These are phyloP conservation scores for Pseudachorutes palmiensis DNA, from an alignment of 1,140 invertebrate species.

Conservation along the genomic window DNA sequence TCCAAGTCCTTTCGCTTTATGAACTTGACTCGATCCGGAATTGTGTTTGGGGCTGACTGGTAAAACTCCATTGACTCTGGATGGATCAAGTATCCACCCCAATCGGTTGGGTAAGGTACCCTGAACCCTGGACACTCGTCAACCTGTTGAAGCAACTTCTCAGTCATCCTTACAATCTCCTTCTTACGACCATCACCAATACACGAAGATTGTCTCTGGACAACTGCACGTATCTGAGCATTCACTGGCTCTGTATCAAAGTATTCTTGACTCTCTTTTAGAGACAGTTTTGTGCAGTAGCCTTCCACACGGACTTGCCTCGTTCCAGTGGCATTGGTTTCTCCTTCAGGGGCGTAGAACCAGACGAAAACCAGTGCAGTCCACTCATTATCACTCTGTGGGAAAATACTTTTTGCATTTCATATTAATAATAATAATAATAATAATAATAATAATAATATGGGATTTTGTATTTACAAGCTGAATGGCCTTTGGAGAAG, in stretches of 20 bases:
- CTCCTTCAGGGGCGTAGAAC: not conserved
- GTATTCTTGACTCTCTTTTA: not conserved
- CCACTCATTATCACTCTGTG: not conserved
- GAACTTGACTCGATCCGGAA: not conserved
- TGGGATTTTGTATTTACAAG: constrained; percentile 43
- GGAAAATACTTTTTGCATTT: not conserved
- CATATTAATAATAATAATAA: not conserved
- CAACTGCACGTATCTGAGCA: not conserved
- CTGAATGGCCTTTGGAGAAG: constrained; percentile 67
- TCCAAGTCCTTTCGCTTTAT: too few species aligned
- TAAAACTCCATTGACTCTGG: not conserved
- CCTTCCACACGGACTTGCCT: constrained; percentile 11
- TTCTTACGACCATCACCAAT: not conserved
- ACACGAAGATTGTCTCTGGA: not conserved
- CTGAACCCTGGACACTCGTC: not conserved
- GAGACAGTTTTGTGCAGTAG: not conserved
- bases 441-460: not conserved
- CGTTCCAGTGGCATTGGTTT: not conserved
- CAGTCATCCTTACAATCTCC: not conserved
- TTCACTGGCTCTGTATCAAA: not conserved
- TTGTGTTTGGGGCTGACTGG: not conserved
- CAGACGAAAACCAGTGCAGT: constrained; percentile 12
- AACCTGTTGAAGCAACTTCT: not conserved
- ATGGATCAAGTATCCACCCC: not conserved
- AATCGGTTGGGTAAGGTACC: not conserved